Evolutionary conservation across 1,140 invertebrate genomes (phyloP).

Genomic region (Artemia franciscana): DNA sequence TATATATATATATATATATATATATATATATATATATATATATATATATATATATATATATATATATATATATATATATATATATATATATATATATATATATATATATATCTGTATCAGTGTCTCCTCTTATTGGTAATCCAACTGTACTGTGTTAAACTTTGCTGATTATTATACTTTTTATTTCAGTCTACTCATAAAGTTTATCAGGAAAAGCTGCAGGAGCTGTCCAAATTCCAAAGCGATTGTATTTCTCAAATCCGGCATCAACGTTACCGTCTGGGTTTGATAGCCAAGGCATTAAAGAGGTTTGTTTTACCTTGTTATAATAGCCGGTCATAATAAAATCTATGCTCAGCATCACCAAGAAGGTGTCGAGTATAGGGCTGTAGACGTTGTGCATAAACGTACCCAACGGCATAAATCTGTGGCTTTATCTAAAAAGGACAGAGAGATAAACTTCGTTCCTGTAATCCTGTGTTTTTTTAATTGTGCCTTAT

Average conservation of each 20-base stretch:
- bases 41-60: too few species aligned
- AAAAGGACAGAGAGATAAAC: too few species aligned
- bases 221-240: conserved; percentile 55
- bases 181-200: conserved; percentile 44
- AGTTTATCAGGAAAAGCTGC: conserved; percentile 55
- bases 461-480: background rate
- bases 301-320: conserved; percentile 40
- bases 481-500: too few species aligned
- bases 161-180: conserved; percentile 9
- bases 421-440: background rate
- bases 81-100: too few species aligned
- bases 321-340: background rate
- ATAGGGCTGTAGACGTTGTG: background rate
- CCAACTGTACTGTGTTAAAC: too few species aligned
- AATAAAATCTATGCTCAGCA: background rate
- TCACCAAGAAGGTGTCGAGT: background rate
- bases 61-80: too few species aligned
- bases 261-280: conserved; percentile 65
- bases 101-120: too few species aligned
- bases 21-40: too few species aligned
- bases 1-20: too few species aligned
- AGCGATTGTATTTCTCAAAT: conserved; percentile 67
- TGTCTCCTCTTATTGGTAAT: too few species aligned
- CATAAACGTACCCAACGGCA: background rate
- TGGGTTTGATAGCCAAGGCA: conserved; percentile 49